Percentiles rank a stretch among this genome's conserved stretches.
phyloP scores from a whole-genome alignment of 2,797 vertebrate genomes.

The Bovichtus diacanthus region DNA sequence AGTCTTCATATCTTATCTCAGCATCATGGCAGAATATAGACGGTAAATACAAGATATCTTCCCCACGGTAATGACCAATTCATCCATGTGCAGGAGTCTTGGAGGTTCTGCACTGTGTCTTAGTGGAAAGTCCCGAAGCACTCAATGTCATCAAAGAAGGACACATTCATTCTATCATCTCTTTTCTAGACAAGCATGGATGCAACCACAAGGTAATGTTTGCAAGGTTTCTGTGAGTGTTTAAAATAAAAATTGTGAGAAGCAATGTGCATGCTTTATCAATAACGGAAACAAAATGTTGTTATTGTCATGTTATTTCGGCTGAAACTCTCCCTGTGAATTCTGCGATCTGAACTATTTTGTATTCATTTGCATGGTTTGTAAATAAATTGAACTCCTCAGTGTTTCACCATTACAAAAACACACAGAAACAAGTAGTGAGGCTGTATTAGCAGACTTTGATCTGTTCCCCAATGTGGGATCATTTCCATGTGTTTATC shows the following conservation, averaged over 20 bases:
- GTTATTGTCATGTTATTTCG: not conserved
- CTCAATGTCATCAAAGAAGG: constrained; percentile 94
- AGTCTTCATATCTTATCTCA: not conserved
- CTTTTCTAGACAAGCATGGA: constrained; percentile 94
- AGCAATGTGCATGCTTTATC: not conserved
- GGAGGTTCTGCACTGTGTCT: constrained; percentile 94
- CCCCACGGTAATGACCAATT: not conserved
- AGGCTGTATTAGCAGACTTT: not conserved
- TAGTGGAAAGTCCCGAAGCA: constrained; percentile 95
- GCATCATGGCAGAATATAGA: not conserved
- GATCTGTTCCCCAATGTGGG: constrained; percentile 1
- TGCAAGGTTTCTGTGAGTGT: not conserved
- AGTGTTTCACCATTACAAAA: not conserved
- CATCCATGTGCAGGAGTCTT: constrained; percentile 87
- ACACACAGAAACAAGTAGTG: not conserved
- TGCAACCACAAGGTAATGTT: constrained; percentile 91
- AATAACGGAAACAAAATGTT: not conserved
- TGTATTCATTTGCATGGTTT: not conserved
- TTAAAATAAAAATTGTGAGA: not conserved
- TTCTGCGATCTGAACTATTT: not conserved
- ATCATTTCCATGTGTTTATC: constrained; percentile 40
- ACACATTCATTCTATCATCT: constrained; percentile 94
- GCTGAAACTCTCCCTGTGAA: not conserved
- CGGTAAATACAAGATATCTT: not conserved
- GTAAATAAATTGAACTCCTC: not conserved